Conservation (phyloP, 2,888 invertebrate species). For the Sthenelais limicola region DNA sequence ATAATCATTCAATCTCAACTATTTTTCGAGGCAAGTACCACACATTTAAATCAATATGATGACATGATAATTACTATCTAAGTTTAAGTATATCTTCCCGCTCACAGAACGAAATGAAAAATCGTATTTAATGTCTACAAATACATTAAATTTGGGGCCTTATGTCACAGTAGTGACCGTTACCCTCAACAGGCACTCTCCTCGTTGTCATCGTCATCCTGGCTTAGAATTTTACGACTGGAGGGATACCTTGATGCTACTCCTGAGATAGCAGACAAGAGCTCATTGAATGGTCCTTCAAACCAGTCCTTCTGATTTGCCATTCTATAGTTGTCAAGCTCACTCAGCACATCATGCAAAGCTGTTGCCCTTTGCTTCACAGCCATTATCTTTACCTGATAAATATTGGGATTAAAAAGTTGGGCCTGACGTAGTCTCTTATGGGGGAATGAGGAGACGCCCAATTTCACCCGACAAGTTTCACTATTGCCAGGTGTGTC, state of each 20-base stretch:
- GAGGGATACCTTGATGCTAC: constrained; percentile 36
- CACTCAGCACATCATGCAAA: constrained; percentile 20
- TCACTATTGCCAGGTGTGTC: constrained; percentile 33
- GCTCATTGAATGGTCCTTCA: constrained; percentile 40
- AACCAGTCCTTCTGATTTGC: constrained; percentile 42
- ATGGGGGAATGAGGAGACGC: constrained; percentile 45
- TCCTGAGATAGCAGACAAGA: constrained; percentile 36
- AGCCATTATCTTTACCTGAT: constrained; percentile 39
- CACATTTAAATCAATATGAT: too few species aligned
- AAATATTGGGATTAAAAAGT: constrained; percentile 46
- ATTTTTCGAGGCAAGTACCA: too few species aligned
- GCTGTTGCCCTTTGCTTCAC: constrained; percentile 40
- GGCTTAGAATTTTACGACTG: constrained; percentile 1
- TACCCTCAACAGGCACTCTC: constrained; percentile 27
- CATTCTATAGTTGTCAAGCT: constrained; percentile 34
- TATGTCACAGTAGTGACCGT: too few species aligned
- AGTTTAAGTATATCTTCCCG: too few species aligned
- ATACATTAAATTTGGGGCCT: too few species aligned
- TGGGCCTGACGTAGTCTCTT: constrained; percentile 46
- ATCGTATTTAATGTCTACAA: too few species aligned
- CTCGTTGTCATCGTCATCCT: not conserved
- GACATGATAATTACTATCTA: too few species aligned
- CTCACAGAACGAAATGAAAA: too few species aligned
- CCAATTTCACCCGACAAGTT: constrained; percentile 43
- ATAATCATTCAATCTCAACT: too few species aligned